Base-by-base conservation (phyloP, 2,113 vertebrate genomes). In the Nematolebias whitei region DNA sequence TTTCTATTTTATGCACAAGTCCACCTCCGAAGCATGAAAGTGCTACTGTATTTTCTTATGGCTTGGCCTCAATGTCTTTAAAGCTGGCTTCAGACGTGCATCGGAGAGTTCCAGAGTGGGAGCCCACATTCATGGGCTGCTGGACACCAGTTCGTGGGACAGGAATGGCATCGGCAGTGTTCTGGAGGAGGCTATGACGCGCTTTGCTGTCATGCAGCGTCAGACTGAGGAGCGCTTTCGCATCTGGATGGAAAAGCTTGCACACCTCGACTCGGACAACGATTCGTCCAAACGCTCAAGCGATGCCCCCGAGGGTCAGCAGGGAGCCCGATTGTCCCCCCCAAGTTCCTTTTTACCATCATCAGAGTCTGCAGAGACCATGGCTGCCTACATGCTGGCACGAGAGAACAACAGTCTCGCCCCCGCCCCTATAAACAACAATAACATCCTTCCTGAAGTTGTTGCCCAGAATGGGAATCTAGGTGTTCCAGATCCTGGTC, bases 1-100 rank as follows among this genome's bases (percentile, higher is more conserved):
- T 87, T 87, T 85, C 77, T 89, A 72, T 87, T 78, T 85, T 82
- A 86, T 85, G 71, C 65, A 88, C 88, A 85, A 80, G 79, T 87
- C 90, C 88, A 89, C 85, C 79, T 83, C 82, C 77, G 68, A 87
- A 83, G 86, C 88, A 90, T 91, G 84, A 90, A 79, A 52, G 71
- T 91, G 82, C 87, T 61, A 88, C 87, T 89, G 89, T 92, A 80
- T 90, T 91, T 92, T 89, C 95, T 94, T 93, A 95, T 93, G 92
- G 94, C 91, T 94, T 96, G 95, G 94, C 93, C 94, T 95, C 95
- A 94, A 85, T 97, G 94, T 97, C 93, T 98, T 97, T 97, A 94
- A 96, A 96, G 94, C 94, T 97, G 93, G 88, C 94, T 95, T 95
- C 91, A 91, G 87, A 93, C 91, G 83, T 93, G 92, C 92, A 89